phyloP scores from a whole-genome alignment of 2,113 vertebrate species.

The Climacteris rufus region DNA sequence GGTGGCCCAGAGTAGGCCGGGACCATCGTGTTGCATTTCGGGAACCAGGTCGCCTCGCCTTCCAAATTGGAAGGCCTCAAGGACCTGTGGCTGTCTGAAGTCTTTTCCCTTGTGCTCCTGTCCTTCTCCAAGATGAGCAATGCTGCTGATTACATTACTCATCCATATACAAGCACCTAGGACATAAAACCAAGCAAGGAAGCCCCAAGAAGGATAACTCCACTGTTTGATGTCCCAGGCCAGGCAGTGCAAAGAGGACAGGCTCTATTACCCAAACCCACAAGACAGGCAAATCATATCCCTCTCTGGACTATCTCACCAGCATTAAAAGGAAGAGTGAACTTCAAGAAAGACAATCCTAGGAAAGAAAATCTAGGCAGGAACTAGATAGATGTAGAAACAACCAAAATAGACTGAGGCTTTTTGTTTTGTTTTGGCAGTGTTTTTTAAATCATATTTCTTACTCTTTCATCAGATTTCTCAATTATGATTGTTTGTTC shows the following conservation, averaged over 20 bases:
- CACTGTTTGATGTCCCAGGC: neutral
- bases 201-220: neutral
- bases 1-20: too few species aligned
- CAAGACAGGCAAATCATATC: neutral
- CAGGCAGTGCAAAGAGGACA: neutral
- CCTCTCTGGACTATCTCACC: neutral
- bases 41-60: too few species aligned
- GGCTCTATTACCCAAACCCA: neutral
- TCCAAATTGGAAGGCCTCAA: too few species aligned
- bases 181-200: neutral
- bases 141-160: neutral
- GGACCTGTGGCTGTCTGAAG: neutral
- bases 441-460: rapidly evolving
- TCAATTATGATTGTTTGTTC: neutral
- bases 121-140: neutral
- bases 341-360: neutral
- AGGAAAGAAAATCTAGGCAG: neutral
- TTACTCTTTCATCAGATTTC: neutral
- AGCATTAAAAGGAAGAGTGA: neutral
- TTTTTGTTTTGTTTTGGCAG: neutral
- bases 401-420: neutral
- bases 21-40: too few species aligned
- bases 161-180: neutral
- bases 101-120: neutral
- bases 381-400: neutral